Evolutionary conservation across 1,140 invertebrate species (phyloP).

Genomic region (Neodiprion pinetum): DNA sequence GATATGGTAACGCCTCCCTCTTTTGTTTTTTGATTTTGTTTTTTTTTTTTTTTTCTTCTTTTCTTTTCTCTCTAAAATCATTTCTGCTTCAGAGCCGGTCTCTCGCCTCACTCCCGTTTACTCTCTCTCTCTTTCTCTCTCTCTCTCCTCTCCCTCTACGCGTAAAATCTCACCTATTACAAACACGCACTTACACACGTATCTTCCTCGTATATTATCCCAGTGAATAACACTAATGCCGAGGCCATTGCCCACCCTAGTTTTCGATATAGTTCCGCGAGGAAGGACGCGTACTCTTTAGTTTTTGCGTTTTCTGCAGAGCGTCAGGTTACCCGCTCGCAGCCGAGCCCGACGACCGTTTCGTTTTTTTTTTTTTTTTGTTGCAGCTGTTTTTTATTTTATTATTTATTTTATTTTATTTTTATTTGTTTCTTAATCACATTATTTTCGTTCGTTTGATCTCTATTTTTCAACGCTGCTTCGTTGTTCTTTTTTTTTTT

Average conservation of each 20-base stretch:
- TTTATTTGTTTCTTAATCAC: too few relatives aligned
- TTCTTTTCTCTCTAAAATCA: constrained; percentile 36
- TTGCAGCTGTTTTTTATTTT: too few relatives aligned
- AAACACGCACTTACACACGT: not conserved
- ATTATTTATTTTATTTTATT: too few relatives aligned
- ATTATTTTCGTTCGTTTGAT: too few relatives aligned
- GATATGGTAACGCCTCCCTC: constrained; percentile 55
- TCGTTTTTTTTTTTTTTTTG: too few relatives aligned
- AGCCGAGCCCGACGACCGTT: not conserved
- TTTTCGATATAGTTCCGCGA: constrained; percentile 1
- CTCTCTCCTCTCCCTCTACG: constrained; percentile 1
- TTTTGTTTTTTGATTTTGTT: constrained; percentile 58
- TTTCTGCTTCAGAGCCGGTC: constrained; percentile 41
- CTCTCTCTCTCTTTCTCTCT: constrained; percentile 8
- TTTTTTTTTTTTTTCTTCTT: constrained; percentile 12
- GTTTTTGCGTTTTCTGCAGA: constrained; percentile 1
- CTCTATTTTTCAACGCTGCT: not conserved
- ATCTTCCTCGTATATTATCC: not conserved
- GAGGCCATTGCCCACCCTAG: not conserved
- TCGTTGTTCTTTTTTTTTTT: not conserved
- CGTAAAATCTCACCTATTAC: too few relatives aligned
- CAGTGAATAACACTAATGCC: not conserved
- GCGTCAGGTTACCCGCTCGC: constrained; percentile 3
- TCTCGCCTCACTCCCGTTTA: constrained; percentile 18
- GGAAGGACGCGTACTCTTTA: not conserved